A percentile compares a stretch with the other conserved stretches of the same genome.
phyloP scores from a whole-genome alignment of 2,113 vertebrate species.

The Muntiacus muntjak region DNA sequence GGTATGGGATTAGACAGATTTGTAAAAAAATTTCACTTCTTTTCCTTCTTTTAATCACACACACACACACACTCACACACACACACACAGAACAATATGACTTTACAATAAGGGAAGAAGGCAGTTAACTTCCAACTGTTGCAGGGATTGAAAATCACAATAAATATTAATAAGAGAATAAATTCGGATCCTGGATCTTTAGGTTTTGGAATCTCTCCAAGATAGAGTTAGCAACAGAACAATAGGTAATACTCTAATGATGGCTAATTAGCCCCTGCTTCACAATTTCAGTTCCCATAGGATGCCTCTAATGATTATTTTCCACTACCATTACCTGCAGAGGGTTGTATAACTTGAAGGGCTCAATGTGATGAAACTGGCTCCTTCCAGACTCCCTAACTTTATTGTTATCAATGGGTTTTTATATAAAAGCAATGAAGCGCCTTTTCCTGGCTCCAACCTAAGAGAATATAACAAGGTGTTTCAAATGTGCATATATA shows the following conservation, averaged over 20 bases:
- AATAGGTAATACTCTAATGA: slow-evolving; percentile 30
- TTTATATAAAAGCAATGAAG: not conserved
- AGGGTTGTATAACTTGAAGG: slow-evolving; percentile 26
- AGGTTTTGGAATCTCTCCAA: not conserved
- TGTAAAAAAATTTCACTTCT: not conserved
- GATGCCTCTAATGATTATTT: slow-evolving; percentile 57
- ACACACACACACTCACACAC: not conserved
- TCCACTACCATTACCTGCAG: not conserved
- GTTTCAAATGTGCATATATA: not conserved
- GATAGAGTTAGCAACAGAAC: not conserved
- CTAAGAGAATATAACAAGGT: not conserved
- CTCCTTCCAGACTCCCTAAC: not conserved
- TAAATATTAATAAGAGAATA: slow-evolving; percentile 52
- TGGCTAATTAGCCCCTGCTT: slow-evolving; percentile 24
- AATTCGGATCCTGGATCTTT: not conserved
- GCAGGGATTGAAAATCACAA: not conserved
- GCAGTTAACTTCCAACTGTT: not conserved
- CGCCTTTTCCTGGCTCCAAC: not conserved
- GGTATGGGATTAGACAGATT: not conserved
- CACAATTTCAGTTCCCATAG: slow-evolving; percentile 14
- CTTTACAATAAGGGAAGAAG: not conserved
- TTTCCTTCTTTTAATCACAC: not conserved
- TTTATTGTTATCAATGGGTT: not conserved
- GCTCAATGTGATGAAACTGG: slow-evolving; percentile 16
- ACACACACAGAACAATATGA: not conserved